A percentile compares a stretch with the other conserved stretches of the same genome.
These are phyloP conservation scores for Germaria angustata DNA, from an alignment of 2,888 invertebrate species.

Conservation along the genomic window DNA sequence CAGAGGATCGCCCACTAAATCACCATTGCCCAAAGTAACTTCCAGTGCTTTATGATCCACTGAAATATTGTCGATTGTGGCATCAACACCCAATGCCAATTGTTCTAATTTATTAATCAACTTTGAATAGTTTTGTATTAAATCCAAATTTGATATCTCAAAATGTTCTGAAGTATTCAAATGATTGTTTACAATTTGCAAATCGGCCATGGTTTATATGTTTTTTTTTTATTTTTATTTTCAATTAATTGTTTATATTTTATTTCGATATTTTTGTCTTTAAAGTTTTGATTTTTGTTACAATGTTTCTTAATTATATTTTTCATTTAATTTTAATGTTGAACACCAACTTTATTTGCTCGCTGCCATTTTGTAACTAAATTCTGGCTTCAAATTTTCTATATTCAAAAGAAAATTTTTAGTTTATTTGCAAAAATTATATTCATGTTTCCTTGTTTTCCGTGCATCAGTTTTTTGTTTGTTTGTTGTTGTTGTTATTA, in stretches of 20 bases:
- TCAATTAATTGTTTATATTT: conserved; percentile 31
- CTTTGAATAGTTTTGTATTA: conserved; percentile 77
- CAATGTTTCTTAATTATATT: conserved; percentile 15
- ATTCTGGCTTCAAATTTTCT: conserved; percentile 39
- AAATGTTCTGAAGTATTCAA: conserved; percentile 69
- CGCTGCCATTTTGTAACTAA: conserved; percentile 76
- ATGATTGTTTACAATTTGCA: conserved; percentile 47
- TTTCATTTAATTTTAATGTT: conserved; percentile 18
- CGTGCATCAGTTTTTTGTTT: conserved; percentile 17
- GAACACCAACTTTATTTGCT: conserved; percentile 63
- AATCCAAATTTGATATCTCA: conserved; percentile 73
- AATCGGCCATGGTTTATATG: conserved; percentile 71
- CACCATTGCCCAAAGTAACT: conserved; percentile 69
- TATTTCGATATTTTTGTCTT: conserved; percentile 12
- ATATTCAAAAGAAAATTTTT: conserved; percentile 23
- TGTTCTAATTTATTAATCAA: conserved; percentile 78
- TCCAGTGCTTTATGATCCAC: conserved; percentile 76
- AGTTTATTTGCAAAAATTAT: conserved; percentile 43
- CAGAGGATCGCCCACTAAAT: conserved; percentile 70
- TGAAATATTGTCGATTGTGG: conserved; percentile 75
- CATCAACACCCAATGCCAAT: conserved; percentile 76
- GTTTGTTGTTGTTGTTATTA: not conserved
- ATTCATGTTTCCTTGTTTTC: conserved; percentile 34
- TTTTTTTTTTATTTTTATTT: not conserved
- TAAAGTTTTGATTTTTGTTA: no score